phyloP scores from a whole-genome alignment of 2,113 vertebrate genomes.

The Cyprinodon variegatus region DNA sequence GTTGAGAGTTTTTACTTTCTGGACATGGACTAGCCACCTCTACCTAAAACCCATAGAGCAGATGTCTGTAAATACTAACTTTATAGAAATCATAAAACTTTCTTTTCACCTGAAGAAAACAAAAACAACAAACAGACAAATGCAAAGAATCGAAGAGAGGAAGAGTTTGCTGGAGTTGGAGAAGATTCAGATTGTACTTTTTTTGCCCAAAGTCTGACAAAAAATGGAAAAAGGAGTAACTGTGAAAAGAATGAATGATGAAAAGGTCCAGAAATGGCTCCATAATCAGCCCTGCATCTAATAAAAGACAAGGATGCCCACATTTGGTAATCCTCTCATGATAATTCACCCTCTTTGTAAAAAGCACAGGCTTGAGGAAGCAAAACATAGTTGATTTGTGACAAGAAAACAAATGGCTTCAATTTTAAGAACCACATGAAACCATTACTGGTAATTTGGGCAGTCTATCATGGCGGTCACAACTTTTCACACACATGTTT shows the following conservation, averaged over 20 bases:
- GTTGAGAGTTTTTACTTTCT: no score
- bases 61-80: constrained; percentile 51
- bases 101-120: constrained; percentile 46
- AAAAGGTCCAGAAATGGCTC: constrained; percentile 1
- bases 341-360: background rate
- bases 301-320: constrained; percentile 7
- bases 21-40: no score
- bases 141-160: constrained; percentile 19
- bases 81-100: constrained; percentile 54
- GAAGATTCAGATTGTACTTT: constrained; percentile 42
- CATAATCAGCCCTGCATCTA: background rate
- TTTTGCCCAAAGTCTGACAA: constrained; percentile 4
- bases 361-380: background rate
- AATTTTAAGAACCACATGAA: background rate
- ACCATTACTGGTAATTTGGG: background rate
- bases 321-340: background rate
- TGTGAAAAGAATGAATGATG: constrained; percentile 16
- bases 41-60: no score
- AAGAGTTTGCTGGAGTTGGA: background rate
- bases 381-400: background rate
- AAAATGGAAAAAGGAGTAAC: constrained; percentile 15
- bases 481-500: background rate
- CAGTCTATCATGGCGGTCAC: background rate
- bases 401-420: background rate
- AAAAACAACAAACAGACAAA: constrained; percentile 33